Conservation (phyloP, 1,140 invertebrate species). For the Pectinophora gossypiella region DNA sequence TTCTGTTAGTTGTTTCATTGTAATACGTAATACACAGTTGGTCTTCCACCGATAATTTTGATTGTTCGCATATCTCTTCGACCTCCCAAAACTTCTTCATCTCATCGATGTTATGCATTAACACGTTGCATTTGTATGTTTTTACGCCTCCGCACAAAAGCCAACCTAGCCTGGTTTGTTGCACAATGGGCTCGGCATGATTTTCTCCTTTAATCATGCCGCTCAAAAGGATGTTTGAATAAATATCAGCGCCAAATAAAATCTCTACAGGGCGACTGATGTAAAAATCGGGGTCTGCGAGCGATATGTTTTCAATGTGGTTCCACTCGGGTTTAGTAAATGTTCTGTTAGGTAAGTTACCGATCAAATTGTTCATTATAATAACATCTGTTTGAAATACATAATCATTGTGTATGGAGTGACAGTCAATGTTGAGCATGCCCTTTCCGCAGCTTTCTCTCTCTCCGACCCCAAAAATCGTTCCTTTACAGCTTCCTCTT, state of each 20-base stretch:
- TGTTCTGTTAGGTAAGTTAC: slow-evolving; percentile 16
- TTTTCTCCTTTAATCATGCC: slow-evolving; percentile 16
- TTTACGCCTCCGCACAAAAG: slow-evolving; percentile 1
- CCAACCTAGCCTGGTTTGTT: slow-evolving; percentile 7
- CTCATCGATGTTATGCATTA: slow-evolving; percentile 9
- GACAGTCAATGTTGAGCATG: slow-evolving; percentile 3
- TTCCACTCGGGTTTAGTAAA: slow-evolving; percentile 14
- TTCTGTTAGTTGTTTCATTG: slow-evolving; percentile 2
- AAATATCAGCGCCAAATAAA: slow-evolving; percentile 7
- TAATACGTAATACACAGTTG: slow-evolving; percentile 2
- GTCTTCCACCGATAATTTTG: slow-evolving; percentile 6
- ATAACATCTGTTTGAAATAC: slow-evolving; percentile 10
- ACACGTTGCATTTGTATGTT: slow-evolving; percentile 10
- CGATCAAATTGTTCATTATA: slow-evolving; percentile 14
- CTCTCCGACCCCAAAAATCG: slow-evolving; percentile 11
- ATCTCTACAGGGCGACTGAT: slow-evolving; percentile 8
- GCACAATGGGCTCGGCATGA: background rate
- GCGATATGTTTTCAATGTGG: slow-evolving; percentile 8
- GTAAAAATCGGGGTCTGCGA: slow-evolving; percentile 16
- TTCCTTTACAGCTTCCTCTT: slow-evolving; percentile 11
- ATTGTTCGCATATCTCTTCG: slow-evolving; percentile 7
- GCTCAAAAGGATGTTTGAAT: slow-evolving; percentile 6
- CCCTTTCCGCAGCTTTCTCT: slow-evolving; percentile 15
- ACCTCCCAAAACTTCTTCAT: slow-evolving; percentile 10
- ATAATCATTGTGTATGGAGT: slow-evolving; percentile 9